phyloP scores from a whole-genome alignment of 2,888 invertebrate species.

The Mythimna impura region DNA sequence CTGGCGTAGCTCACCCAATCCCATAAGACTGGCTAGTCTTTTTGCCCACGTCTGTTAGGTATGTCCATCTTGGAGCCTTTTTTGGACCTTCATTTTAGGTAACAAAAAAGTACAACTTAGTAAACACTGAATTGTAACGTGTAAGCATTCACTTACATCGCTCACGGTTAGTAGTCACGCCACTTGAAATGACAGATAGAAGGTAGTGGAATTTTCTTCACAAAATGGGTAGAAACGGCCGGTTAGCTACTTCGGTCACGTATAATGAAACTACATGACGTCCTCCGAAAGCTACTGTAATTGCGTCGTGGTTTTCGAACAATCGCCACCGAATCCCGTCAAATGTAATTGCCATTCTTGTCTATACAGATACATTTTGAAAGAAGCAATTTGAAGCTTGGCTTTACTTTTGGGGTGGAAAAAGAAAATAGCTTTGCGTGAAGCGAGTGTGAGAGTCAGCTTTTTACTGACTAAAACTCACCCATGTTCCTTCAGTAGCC shows the following conservation, averaged over 20 bases:
- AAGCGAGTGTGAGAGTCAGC: no score
- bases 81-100: not conserved
- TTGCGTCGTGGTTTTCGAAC: not conserved
- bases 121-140: slow-evolving; percentile 40
- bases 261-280: slow-evolving; percentile 9
- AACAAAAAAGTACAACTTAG: slow-evolving; percentile 13
- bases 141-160: slow-evolving; percentile 26
- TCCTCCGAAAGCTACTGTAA: not conserved
- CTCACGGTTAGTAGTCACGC: slow-evolving; percentile 33
- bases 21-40: no score
- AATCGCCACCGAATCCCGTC: not conserved
- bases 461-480: no score
- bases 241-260: not conserved
- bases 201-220: not conserved
- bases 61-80: no score
- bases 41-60: no score
- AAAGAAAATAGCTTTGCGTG: no score
- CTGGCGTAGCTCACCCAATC: no score
- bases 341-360: slow-evolving; percentile 1
- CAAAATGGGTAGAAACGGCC: not conserved
- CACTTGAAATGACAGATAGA: slow-evolving; percentile 22
- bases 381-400: slow-evolving; percentile 6
- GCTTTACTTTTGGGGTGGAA: not conserved
- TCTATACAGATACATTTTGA: not conserved
- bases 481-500: no score